These are phyloP conservation scores for Cichlasoma orientale DNA, from an alignment of 2,797 vertebrate species.

Conservation along the genomic window DNA sequence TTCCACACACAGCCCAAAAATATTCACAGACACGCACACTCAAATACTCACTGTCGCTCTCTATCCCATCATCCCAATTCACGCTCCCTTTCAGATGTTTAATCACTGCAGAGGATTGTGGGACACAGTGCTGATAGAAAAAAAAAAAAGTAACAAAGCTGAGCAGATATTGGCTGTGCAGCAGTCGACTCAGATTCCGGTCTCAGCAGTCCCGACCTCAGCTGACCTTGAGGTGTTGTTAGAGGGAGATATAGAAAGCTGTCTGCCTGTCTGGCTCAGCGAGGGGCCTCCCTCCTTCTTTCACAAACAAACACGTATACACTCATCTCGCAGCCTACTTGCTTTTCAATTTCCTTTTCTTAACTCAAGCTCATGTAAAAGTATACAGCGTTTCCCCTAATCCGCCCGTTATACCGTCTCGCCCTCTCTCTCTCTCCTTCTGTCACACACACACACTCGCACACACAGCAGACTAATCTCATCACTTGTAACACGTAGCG, in stretches of 20 bases:
- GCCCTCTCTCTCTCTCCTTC: slow-evolving; percentile 1
- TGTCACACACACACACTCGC: slow-evolving; percentile 17
- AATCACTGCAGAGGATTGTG: slow-evolving; percentile 69
- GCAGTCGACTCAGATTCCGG: slow-evolving; percentile 27
- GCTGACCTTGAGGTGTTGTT: slow-evolving; percentile 53
- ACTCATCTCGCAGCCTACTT: slow-evolving; percentile 2
- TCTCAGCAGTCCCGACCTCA: slow-evolving; percentile 28
- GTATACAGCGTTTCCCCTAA: slow-evolving; percentile 38
- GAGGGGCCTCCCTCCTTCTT: background rate
- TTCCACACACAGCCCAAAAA: slow-evolving; percentile 26
- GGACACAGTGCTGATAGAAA: slow-evolving; percentile 41
- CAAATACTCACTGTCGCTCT: slow-evolving; percentile 43
- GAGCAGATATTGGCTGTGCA: slow-evolving; percentile 47
- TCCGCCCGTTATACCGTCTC: slow-evolving; percentile 25
- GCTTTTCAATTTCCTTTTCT: slow-evolving; percentile 46
- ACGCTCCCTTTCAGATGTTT: slow-evolving; percentile 65
- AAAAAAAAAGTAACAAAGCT: slow-evolving; percentile 20
- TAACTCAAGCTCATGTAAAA: slow-evolving; percentile 21
- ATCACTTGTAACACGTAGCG: slow-evolving; percentile 53
- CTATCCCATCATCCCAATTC: slow-evolving; percentile 67
- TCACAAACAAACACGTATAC: background rate
- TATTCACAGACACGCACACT: slow-evolving; percentile 53
- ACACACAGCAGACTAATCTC: slow-evolving; percentile 54
- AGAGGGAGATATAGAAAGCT: slow-evolving; percentile 22
- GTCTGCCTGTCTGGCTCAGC: slow-evolving; percentile 20